These are phyloP conservation scores for Saccostrea cuccullata DNA, from an alignment of 1,140 invertebrate genomes.

Conservation along the genomic window DNA sequence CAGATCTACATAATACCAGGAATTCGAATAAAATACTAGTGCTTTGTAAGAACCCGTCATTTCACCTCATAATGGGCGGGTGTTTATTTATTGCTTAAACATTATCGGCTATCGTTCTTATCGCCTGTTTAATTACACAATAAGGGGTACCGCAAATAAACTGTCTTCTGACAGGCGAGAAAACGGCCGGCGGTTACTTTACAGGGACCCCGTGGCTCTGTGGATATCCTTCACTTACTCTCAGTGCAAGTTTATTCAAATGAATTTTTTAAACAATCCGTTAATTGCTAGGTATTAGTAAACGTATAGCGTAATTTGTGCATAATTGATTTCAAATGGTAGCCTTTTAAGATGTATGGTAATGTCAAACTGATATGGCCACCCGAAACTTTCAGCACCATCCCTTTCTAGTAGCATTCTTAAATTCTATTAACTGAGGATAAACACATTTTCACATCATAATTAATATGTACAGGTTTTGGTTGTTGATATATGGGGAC, in stretches of 20 bases:
- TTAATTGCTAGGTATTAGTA: slow-evolving; percentile 32
- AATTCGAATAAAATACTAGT: slow-evolving; percentile 10
- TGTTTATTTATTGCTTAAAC: slow-evolving; percentile 20
- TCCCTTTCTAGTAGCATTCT: neutral
- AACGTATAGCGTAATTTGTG: slow-evolving; percentile 11
- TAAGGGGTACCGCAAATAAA: slow-evolving; percentile 14
- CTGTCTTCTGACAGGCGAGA: slow-evolving; percentile 1
- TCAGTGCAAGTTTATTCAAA: slow-evolving; percentile 37
- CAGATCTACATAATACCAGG: neutral
- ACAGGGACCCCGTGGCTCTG: neutral
- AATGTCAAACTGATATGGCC: slow-evolving; percentile 11
- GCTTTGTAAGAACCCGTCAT: slow-evolving; percentile 9
- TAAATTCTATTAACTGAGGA: slow-evolving; percentile 27
- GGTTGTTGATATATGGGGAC: slow-evolving; percentile 8
- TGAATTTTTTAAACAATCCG: slow-evolving; percentile 31
- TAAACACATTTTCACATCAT: slow-evolving; percentile 36
- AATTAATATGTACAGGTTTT: slow-evolving; percentile 13
- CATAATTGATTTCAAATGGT: neutral
- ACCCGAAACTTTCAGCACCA: neutral
- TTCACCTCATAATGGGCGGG: slow-evolving; percentile 13
- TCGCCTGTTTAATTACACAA: slow-evolving; percentile 27
- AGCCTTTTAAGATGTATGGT: neutral
- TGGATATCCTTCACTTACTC: slow-evolving; percentile 20
- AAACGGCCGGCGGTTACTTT: neutral
- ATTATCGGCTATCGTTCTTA: slow-evolving; percentile 17